Conservation (phyloP, 2,888 invertebrate genomes). For the Aelia acuminata region DNA sequence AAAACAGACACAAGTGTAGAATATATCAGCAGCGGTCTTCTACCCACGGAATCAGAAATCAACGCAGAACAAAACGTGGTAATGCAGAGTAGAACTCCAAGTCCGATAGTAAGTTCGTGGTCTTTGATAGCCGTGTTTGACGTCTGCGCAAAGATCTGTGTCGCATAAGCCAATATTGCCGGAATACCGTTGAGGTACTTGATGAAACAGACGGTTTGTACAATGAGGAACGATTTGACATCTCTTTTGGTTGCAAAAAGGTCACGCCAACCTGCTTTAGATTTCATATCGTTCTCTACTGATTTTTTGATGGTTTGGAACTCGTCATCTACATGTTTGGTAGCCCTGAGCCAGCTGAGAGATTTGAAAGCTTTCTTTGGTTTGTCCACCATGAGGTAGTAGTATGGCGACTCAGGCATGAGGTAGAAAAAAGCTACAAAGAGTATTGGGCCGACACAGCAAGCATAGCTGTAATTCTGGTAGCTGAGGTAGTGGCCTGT, state of each 20-base stretch:
- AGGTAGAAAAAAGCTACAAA: slow-evolving; percentile 72
- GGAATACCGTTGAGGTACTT: slow-evolving; percentile 60
- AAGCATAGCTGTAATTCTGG: slow-evolving; percentile 69
- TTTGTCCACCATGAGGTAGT: slow-evolving; percentile 73
- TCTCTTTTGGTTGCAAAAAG: slow-evolving; percentile 60
- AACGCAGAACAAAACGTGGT: slow-evolving; percentile 61
- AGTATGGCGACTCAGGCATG: slow-evolving; percentile 77
- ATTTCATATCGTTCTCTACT: slow-evolving; percentile 61
- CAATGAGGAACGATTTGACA: slow-evolving; percentile 59
- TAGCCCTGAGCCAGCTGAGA: slow-evolving; percentile 62
- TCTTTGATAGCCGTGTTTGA: slow-evolving; percentile 67
- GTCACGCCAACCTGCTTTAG: slow-evolving; percentile 59
- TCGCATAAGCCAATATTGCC: slow-evolving; percentile 61
- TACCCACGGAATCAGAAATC: slow-evolving; percentile 62
- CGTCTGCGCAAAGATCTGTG: slow-evolving; percentile 58
- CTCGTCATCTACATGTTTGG: slow-evolving; percentile 62
- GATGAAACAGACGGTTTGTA: slow-evolving; percentile 57
- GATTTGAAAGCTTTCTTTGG: slow-evolving; percentile 70
- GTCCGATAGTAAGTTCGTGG: slow-evolving; percentile 36
- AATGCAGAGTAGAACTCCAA: slow-evolving; percentile 60
- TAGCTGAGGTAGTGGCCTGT: slow-evolving; percentile 68
- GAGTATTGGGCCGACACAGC: slow-evolving; percentile 71
- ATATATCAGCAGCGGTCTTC: slow-evolving; percentile 62
- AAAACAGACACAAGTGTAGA: slow-evolving; percentile 60
- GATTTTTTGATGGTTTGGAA: slow-evolving; percentile 60